Percentiles rank a stretch among this genome's conserved stretches.
phyloP scores from a whole-genome alignment of 1,140 invertebrate genomes.

The Drosophila persimilis region DNA sequence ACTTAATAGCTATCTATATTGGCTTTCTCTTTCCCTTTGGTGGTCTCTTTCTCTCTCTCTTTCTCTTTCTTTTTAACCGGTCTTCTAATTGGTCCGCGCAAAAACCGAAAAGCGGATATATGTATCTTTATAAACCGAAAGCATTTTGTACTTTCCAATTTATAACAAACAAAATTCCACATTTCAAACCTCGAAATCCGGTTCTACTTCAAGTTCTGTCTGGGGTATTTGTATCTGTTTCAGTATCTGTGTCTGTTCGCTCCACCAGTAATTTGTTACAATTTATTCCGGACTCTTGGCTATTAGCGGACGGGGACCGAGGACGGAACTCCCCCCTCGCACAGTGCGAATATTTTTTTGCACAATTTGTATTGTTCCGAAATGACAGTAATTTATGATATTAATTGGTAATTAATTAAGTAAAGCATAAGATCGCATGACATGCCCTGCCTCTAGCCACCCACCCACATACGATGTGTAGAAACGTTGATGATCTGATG shows the following conservation, averaged over 20 bases:
- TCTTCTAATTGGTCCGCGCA: constrained; percentile 53
- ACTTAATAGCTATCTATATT: constrained; percentile 28
- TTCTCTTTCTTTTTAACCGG: constrained; percentile 43
- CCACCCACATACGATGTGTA: constrained; percentile 15
- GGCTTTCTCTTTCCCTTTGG: constrained; percentile 56
- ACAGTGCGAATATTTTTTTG: constrained; percentile 27
- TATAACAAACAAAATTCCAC: constrained; percentile 60
- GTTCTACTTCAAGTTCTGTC: constrained; percentile 39
- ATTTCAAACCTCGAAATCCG: constrained; percentile 58
- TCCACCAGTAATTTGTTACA: constrained; percentile 63
- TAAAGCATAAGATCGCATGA: constrained; percentile 46
- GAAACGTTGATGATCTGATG: constrained; percentile 18
- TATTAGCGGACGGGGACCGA: constrained; percentile 9
- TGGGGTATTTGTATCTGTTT: too few relatives aligned
- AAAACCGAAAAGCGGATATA: constrained; percentile 48
- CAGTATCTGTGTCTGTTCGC: background rate
- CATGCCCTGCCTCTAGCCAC: constrained; percentile 1
- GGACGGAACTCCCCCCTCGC: constrained; percentile 10
- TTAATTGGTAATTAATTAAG: constrained; percentile 69
- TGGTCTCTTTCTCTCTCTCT: constrained; percentile 9
- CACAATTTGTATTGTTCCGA: constrained; percentile 26
- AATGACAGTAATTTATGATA: constrained; percentile 63
- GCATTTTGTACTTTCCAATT: constrained; percentile 72
- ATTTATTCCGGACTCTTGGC: constrained; percentile 29
- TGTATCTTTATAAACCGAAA: constrained; percentile 48